Conservation (phyloP, 2,797 vertebrate genomes). For the Eremophila alpestris region DNA sequence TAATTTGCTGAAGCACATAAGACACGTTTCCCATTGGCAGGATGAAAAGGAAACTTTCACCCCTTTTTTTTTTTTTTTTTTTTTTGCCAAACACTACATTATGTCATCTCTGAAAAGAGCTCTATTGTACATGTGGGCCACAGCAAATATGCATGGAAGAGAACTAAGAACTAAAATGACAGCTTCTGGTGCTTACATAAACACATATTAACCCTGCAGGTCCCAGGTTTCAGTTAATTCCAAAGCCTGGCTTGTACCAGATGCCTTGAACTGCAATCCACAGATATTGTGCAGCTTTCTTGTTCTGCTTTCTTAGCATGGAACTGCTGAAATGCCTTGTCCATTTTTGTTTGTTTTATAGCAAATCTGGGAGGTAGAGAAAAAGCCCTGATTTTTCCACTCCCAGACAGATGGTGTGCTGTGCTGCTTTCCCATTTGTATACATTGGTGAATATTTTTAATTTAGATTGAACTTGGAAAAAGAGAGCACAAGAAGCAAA, state of each 20-base stretch:
- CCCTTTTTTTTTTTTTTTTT: neutral
- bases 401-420: neutral
- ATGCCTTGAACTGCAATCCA: neutral
- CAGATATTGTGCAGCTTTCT: neutral
- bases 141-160: neutral
- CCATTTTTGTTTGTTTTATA: neutral
- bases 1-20: conserved; percentile 49
- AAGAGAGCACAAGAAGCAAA: neutral
- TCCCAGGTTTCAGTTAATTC: neutral
- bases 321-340: neutral
- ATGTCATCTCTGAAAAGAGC: conserved; percentile 46
- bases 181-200: neutral
- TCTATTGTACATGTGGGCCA: neutral
- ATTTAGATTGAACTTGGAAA: neutral
- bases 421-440: neutral
- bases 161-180: conserved; percentile 8
- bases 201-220: conserved; percentile 12
- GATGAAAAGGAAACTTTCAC: conserved; percentile 61
- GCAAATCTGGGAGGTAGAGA: neutral
- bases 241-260: neutral
- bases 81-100: neutral
- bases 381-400: neutral
- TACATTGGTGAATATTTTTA: neutral
- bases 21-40: conserved; percentile 27
- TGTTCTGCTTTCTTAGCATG: neutral